Conservation (phyloP, 2,113 vertebrate genomes). For the Suncus etruscus region DNA sequence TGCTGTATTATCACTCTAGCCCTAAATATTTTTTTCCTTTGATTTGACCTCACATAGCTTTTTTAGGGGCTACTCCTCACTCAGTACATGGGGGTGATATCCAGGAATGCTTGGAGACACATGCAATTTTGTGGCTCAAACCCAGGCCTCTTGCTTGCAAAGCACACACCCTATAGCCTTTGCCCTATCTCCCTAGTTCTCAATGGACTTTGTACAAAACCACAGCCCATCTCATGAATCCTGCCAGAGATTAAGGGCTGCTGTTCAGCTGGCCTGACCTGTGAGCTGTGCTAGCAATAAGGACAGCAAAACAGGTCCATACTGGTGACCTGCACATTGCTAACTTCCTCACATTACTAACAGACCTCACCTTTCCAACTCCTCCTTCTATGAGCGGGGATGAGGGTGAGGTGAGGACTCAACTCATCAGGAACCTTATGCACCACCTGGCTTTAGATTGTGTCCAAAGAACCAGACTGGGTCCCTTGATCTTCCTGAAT, state of each 20-base stretch:
- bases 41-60: too few relatives aligned
- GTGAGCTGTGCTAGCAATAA: neutral
- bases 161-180: too few relatives aligned
- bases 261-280: neutral
- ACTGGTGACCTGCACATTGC: neutral
- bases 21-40: too few relatives aligned
- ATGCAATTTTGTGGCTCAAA: too few relatives aligned
- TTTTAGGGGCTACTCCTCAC: too few relatives aligned
- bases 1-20: too few relatives aligned
- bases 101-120: too few relatives aligned
- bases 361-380: neutral
- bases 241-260: neutral
- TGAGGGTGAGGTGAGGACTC: too few relatives aligned
- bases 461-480: fast-evolving
- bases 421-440: neutral
- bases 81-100: too few relatives aligned
- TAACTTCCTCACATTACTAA: too few relatives aligned
- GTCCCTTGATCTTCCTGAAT: neutral
- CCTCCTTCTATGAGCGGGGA: neutral
- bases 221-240: neutral
- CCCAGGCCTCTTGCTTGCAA: too few relatives aligned
- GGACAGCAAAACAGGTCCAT: neutral
- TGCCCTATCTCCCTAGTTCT: too few relatives aligned
- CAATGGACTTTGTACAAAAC: neutral
- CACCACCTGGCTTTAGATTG: neutral